Conservation (phyloP, 2,113 vertebrate species). For the Psephotus haematonotus region DNA sequence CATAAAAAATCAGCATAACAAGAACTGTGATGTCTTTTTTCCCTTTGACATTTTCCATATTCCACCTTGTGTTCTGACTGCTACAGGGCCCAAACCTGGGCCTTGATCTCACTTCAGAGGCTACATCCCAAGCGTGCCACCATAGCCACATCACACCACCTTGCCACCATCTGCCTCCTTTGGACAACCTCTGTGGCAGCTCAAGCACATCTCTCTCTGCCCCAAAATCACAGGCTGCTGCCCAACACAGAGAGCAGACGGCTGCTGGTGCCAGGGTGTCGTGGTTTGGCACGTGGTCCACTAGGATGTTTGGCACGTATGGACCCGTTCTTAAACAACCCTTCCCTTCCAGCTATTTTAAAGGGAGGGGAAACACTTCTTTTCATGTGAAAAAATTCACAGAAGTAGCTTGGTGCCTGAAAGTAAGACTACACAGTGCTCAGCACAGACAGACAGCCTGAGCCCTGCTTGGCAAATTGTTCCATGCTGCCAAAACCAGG, state of each 20-base stretch:
- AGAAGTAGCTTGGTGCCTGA: neutral
- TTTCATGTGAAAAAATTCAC: neutral
- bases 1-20: neutral
- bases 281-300: too few relatives aligned
- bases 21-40: neutral
- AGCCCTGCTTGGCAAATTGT: neutral
- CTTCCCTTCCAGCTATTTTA: neutral
- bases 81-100: neutral
- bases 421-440: neutral
- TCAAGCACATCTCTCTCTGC: neutral
- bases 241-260: neutral
- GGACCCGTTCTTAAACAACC: fast-evolving
- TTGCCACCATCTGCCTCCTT: neutral
- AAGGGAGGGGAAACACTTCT: neutral
- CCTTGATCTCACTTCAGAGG: neutral
- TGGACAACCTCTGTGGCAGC: neutral
- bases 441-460: neutral
- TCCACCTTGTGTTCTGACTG: neutral
- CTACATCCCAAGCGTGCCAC: neutral
- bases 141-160: neutral
- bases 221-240: neutral
- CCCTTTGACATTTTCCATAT: neutral
- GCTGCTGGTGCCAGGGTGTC: neutral
- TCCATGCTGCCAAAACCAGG: fast-evolving
- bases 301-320: fast-evolving